These are phyloP conservation scores for Nettapus auritus DNA, from an alignment of 2,113 vertebrate genomes.

Conservation along the genomic window DNA sequence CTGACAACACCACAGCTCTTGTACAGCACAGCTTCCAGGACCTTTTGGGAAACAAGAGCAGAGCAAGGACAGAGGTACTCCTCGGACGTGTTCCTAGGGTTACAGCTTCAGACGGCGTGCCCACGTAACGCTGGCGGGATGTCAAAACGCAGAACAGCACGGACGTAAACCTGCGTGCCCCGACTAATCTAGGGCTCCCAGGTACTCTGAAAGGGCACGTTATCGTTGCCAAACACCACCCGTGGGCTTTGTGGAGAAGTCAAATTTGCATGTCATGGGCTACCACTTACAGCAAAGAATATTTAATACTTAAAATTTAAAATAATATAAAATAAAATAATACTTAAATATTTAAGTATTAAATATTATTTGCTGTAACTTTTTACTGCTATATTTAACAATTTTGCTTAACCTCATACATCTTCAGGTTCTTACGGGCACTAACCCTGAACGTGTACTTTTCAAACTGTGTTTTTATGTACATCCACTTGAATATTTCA, in stretches of 20 bases:
- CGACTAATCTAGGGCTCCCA: background rate
- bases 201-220: accelerated
- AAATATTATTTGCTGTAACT: too few species aligned
- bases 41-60: background rate
- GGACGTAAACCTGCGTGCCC: background rate
- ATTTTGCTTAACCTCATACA: background rate
- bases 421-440: background rate
- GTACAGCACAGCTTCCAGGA: background rate
- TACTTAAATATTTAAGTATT: background rate
- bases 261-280: background rate
- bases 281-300: background rate
- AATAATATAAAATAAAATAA: too few species aligned
- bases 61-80: background rate
- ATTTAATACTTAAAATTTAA: too few species aligned
- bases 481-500: background rate
- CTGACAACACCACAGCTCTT: background rate
- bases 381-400: background rate
- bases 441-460: background rate
- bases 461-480: background rate
- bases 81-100: background rate
- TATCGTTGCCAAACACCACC: background rate
- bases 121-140: background rate
- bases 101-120: background rate
- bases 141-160: background rate
- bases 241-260: background rate